Conservation (phyloP, 2,797 vertebrate species). For the Phataginus tricuspis region DNA sequence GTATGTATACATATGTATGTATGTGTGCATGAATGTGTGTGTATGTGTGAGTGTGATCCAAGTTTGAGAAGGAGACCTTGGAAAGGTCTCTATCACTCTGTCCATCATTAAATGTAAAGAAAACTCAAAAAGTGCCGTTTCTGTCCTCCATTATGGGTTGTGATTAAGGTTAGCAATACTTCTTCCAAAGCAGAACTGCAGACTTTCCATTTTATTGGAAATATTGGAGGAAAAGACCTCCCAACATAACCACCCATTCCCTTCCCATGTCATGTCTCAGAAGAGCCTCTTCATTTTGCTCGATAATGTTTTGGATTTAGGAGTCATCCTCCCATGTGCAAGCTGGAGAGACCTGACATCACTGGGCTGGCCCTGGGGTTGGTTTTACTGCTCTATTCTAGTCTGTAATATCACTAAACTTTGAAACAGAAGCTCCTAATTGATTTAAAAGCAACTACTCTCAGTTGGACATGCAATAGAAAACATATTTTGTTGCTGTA, state of each 20-base stretch:
- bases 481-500: background rate
- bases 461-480: background rate
- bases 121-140: slow-evolving; percentile 31
- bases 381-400: background rate
- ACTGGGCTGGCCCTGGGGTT: background rate
- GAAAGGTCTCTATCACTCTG: background rate
- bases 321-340: fast-evolving
- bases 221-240: background rate
- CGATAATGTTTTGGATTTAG: background rate
- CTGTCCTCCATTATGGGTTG: background rate
- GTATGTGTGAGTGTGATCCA: too few relatives aligned
- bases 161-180: background rate
- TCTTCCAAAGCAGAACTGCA: background rate
- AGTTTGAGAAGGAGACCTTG: background rate
- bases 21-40: too few relatives aligned
- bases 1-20: background rate
- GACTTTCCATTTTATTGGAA: too few relatives aligned
- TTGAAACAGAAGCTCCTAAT: background rate
- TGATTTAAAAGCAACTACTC: background rate
- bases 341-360: background rate
- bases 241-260: background rate
- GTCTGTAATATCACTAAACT: background rate
- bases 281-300: background rate
- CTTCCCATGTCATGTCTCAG: background rate
- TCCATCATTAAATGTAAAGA: background rate